Percentiles rank a stretch among this genome's conserved stretches.
These are phyloP conservation scores for Idaea dimidiata DNA, from an alignment of 2,888 invertebrate genomes.

Conservation along the genomic window DNA sequence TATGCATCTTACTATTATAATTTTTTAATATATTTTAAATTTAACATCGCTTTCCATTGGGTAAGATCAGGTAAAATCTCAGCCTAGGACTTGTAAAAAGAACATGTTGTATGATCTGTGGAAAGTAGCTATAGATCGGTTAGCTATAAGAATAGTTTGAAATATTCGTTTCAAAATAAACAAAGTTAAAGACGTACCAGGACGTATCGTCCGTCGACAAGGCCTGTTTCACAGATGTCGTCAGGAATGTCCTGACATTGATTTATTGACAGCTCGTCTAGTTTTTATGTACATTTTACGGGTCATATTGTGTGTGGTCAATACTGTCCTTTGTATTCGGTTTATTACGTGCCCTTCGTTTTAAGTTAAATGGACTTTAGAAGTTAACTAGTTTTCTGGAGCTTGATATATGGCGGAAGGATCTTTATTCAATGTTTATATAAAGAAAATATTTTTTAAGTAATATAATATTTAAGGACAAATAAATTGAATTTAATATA, in stretches of 20 bases:
- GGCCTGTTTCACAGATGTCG: constrained; percentile 58
- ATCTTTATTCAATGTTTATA: too few species aligned
- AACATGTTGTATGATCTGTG: too few species aligned
- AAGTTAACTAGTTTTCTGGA: neutral
- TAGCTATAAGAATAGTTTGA: neutral
- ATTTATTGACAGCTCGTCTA: constrained; percentile 49
- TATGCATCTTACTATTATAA: too few species aligned
- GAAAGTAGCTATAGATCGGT: too few species aligned
- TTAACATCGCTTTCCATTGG: too few species aligned
- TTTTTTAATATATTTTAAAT: too few species aligned
- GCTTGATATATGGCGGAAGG: too few species aligned
- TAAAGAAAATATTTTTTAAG: too few species aligned
- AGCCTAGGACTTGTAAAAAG: too few species aligned
- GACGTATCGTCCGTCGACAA: neutral
- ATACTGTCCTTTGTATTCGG: constrained; percentile 18
- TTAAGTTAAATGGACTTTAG: neutral
- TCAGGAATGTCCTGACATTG: constrained; percentile 45
- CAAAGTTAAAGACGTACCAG: neutral
- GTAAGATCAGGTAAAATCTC: too few species aligned
- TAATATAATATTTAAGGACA: too few species aligned
- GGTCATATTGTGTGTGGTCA: constrained; percentile 39
- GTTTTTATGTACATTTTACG: constrained; percentile 34
- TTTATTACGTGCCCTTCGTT: neutral
- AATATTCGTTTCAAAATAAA: neutral
- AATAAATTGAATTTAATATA: too few species aligned